Evolutionary conservation across 2,797 vertebrate species (phyloP).

Genomic region (Coracias cyanogaster): DNA sequence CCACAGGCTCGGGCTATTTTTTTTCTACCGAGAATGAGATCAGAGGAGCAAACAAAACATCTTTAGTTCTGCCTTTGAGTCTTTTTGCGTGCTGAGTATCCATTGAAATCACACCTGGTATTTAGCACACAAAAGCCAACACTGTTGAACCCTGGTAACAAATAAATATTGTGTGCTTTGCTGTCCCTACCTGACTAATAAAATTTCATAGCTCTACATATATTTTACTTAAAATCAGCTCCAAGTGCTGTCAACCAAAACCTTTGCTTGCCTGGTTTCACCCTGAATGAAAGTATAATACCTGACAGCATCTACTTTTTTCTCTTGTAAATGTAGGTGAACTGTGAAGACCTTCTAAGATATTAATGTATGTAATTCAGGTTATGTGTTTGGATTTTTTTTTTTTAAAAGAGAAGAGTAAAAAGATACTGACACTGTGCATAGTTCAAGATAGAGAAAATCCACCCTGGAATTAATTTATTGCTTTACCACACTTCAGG

Average conservation of each 20-base stretch:
- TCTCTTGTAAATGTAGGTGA: constrained; percentile 6
- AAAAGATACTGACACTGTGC: not conserved
- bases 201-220: not conserved
- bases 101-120: not conserved
- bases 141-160: not conserved
- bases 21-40: not conserved
- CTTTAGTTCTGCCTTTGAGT: not conserved
- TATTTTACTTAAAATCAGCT: not conserved
- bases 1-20: not conserved
- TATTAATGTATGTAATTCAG: constrained; percentile 59
- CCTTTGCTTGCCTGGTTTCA: constrained; percentile 18
- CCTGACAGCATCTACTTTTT: not conserved
- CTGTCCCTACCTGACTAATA: not conserved
- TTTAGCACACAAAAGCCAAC: not conserved
- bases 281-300: not conserved
- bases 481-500: constrained; percentile 25
- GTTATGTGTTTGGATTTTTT: not conserved
- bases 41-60: not conserved
- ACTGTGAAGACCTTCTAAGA: constrained; percentile 69
- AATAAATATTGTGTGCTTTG: not conserved
- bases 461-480: constrained; percentile 66
- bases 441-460: constrained; percentile 66
- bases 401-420: not conserved
- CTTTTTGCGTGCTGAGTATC: not conserved
- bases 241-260: not conserved